Evolutionary conservation across 2,113 vertebrate species (phyloP).

Genomic region (Lepidothrix coronata): DNA sequence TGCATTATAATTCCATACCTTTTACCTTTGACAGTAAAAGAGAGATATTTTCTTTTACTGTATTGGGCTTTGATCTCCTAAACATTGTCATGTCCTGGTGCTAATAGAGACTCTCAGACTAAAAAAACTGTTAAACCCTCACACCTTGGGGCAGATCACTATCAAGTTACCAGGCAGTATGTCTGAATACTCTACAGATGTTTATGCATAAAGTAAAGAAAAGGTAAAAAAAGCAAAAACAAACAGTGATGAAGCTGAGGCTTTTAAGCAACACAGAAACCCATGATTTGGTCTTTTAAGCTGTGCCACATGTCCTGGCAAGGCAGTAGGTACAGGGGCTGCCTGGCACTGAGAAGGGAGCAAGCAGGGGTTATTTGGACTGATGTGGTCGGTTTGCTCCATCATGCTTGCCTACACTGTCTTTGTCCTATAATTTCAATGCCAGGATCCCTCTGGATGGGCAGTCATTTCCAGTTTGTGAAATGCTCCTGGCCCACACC

Average conservation of each 20-base stretch:
- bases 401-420: background rate
- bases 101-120: background rate
- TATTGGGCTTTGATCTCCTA: background rate
- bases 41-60: background rate
- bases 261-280: background rate
- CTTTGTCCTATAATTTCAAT: background rate
- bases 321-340: background rate
- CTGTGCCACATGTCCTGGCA: background rate
- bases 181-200: background rate
- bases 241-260: background rate
- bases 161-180: background rate
- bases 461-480: background rate
- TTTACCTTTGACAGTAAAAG: background rate
- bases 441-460: background rate
- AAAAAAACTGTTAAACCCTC: background rate
- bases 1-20: background rate
- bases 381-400: background rate
- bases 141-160: background rate
- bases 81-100: background rate
- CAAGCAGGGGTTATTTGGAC: background rate
- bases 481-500: background rate
- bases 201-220: background rate
- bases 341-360: background rate
- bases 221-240: fast-evolving
- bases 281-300: background rate